Evolutionary conservation across 2,797 vertebrate species (phyloP), one percentile per base, ranked within the genome.

Genomic region (Brotula barbata): DNA sequence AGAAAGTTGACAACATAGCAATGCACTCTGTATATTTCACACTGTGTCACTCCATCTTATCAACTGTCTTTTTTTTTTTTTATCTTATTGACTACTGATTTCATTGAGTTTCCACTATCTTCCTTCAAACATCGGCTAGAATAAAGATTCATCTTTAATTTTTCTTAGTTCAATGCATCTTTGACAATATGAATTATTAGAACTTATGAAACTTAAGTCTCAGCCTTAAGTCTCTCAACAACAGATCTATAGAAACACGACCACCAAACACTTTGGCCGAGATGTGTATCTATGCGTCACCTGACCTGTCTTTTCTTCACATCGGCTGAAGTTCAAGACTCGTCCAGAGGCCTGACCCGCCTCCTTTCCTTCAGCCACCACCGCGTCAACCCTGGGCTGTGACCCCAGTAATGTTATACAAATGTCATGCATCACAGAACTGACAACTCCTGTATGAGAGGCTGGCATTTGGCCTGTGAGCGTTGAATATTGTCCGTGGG

Each of bases 401-500:
- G 80, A 82, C 79, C 82, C 69, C 40, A 19, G 65, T 87, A 87
- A 80, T 82, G 81, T 86, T 86, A 83, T 83, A 84, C 82, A 88
- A 86, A 89, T 71, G 82, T 66, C 66, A 78, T 75, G 79, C 66
- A 37, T 85, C 85, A 82, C 47, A 43, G 65, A 64, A 72, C 72
- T 58, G 85, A 83, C 77, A 69, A 73, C 48, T 74, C 57, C 53
- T 5, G 28, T 54, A 64, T 62, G 53, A 75, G 65, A 60, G 45
- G 43, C 47, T 16, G 69, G 61, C 62, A 41, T 53, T 79, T 62
- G 67, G 57, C 63, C 65, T 68, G 21, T 0, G n/a, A 72, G 59
- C 53, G 60, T 62, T n/a, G n/a, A n/a, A n/a, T n/a, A n/a, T n/a
- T 65, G 67, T 74, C 14, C 77, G 46, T 65, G 58, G 43, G 51